These are phyloP conservation scores for Drosophila pseudoananassae DNA, from an alignment of 1,140 invertebrate genomes.

Conservation along the genomic window DNA sequence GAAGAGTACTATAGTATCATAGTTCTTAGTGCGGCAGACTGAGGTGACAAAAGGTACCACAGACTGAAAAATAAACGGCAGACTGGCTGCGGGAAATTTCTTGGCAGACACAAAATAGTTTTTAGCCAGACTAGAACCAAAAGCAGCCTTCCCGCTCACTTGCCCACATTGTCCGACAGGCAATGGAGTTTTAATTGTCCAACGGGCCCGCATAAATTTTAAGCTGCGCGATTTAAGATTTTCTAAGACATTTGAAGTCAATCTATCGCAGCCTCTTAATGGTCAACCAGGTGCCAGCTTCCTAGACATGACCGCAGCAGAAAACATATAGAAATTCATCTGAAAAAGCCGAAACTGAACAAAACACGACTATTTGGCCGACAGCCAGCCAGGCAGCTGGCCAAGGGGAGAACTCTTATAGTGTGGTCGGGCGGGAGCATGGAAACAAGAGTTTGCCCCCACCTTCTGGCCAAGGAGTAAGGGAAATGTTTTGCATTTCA, in stretches of 20 bases:
- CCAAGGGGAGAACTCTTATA: slow-evolving; percentile 48
- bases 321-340: not conserved
- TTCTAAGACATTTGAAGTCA: slow-evolving; percentile 74
- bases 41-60: slow-evolving; percentile 67
- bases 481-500: slow-evolving; percentile 79
- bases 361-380: slow-evolving; percentile 27
- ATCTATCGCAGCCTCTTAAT: slow-evolving; percentile 60
- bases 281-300: slow-evolving; percentile 65
- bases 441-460: slow-evolving; percentile 4
- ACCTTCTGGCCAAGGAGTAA: slow-evolving; percentile 7
- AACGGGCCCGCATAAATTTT: slow-evolving; percentile 66
- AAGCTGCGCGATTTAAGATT: slow-evolving; percentile 64
- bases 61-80: slow-evolving; percentile 14
- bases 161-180: slow-evolving; percentile 35
- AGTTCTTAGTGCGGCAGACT: slow-evolving; percentile 6
- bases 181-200: slow-evolving; percentile 76
- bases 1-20: slow-evolving; percentile 8
- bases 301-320: slow-evolving; percentile 42
- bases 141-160: slow-evolving; percentile 13
- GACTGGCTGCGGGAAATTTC: slow-evolving; percentile 51
- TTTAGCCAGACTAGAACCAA: slow-evolving; percentile 1
- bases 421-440: slow-evolving; percentile 22
- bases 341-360: slow-evolving; percentile 3
- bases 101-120: slow-evolving; percentile 50
- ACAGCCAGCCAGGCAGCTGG: slow-evolving; percentile 32